Conservation (phyloP, 1,140 invertebrate species). For the Halesus radiatus region DNA sequence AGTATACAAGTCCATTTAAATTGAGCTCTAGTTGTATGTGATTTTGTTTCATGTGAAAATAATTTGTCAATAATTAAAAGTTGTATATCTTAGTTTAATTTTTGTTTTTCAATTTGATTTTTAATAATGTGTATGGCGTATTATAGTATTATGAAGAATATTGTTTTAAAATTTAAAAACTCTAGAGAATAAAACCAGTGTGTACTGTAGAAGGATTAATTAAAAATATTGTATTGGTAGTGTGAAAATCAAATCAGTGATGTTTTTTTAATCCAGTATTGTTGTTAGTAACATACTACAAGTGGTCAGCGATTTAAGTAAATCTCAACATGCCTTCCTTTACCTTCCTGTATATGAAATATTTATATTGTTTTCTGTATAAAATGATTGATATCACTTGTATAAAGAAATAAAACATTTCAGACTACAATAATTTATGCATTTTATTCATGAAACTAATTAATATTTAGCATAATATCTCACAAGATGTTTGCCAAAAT, state of each 20-base stretch:
- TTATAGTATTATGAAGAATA: too few species aligned
- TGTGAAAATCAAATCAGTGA: neutral
- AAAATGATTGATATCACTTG: neutral
- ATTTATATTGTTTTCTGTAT: neutral
- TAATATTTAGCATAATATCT: neutral
- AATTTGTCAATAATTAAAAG: too few species aligned
- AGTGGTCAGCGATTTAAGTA: neutral
- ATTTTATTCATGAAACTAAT: neutral
- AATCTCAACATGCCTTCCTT: constrained; percentile 11
- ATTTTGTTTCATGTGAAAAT: too few species aligned
- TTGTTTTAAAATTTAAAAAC: too few species aligned
- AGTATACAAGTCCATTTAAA: too few species aligned
- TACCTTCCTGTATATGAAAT: neutral
- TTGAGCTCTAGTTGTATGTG: too few species aligned
- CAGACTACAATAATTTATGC: neutral
- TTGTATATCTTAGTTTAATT: too few species aligned
- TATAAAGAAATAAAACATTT: constrained; percentile 20
- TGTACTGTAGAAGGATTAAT: neutral
- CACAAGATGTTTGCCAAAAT: neutral
- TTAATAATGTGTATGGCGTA: too few species aligned
- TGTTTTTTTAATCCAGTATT: neutral
- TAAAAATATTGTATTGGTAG: neutral
- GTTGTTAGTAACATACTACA: neutral
- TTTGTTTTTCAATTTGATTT: too few species aligned
- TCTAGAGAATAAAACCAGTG: too few species aligned